Percentiles rank a stretch among this genome's conserved stretches.
Evolutionary conservation across 1,140 invertebrate genomes (phyloP).

Genomic region (Drosophila lini): DNA sequence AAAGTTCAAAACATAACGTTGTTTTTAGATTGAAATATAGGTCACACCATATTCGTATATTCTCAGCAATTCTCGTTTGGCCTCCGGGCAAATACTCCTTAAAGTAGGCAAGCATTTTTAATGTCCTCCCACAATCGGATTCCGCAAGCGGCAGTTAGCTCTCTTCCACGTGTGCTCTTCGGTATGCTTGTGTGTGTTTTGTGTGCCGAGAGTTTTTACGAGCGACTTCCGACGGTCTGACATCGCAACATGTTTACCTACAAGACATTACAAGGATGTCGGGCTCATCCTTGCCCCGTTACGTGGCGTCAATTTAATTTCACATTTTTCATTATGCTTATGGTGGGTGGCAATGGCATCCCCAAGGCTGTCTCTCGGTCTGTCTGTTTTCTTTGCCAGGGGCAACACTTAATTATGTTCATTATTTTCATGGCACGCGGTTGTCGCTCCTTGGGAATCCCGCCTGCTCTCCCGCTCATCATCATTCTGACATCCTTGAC

Average conservation of each 20-base stretch:
- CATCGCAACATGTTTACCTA: conserved; percentile 78
- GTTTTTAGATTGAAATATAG: conserved; percentile 9
- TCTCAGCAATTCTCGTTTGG: neutral
- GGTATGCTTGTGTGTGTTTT: conserved; percentile 24
- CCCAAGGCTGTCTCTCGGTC: conserved; percentile 9
- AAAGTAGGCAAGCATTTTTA: conserved; percentile 65
- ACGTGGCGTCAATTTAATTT: conserved; percentile 80
- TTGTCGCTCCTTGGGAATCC: conserved; percentile 39
- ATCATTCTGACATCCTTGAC: conserved; percentile 49
- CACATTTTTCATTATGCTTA: conserved; percentile 81
- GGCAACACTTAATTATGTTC: conserved; percentile 82
- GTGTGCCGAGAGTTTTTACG: conserved; percentile 67
- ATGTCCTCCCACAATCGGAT: conserved; percentile 61
- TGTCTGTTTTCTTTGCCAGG: conserved; percentile 65
- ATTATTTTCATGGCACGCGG: conserved; percentile 81
- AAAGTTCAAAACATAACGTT: neutral
- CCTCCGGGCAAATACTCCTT: conserved; percentile 16
- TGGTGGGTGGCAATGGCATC: conserved; percentile 15
- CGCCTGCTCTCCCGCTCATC: conserved; percentile 7
- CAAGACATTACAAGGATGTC: conserved; percentile 77
- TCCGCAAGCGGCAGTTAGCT: conserved; percentile 21
- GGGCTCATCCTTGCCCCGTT: conserved; percentile 30
- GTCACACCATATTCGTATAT: conserved; percentile 23
- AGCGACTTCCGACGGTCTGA: conserved; percentile 75
- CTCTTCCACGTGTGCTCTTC: conserved; percentile 4